Conservation (phyloP, 2,888 invertebrate genomes). For the Synanthedon tipuliformis region DNA sequence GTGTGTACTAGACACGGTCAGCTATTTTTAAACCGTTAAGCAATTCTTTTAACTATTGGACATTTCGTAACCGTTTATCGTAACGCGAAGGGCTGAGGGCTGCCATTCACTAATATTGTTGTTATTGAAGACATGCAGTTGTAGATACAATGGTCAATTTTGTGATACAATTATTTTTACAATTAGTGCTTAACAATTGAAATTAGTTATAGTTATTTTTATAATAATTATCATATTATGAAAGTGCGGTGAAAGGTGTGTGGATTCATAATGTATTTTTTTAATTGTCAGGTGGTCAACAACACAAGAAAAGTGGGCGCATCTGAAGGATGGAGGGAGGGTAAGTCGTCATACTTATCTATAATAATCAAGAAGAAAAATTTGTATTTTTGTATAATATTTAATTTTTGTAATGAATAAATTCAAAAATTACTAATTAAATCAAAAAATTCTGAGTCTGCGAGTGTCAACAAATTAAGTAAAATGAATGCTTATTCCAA, state of each 20-base stretch:
- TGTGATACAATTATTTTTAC: slow-evolving; percentile 4
- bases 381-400: too few species aligned
- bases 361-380: too few species aligned
- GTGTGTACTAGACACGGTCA: background rate
- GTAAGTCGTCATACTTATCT: slow-evolving; percentile 17
- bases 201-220: too few species aligned
- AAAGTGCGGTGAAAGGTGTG: slow-evolving; percentile 26
- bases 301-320: slow-evolving; percentile 73
- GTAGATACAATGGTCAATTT: slow-evolving; percentile 40
- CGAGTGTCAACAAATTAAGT: too few species aligned
- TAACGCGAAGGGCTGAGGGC: slow-evolving; percentile 30
- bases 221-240: too few species aligned
- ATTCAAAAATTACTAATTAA: too few species aligned
- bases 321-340: slow-evolving; percentile 68
- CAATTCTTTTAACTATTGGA: slow-evolving; percentile 33
- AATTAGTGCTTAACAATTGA: slow-evolving; percentile 1
- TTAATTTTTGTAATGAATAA: too few species aligned
- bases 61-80: slow-evolving; percentile 49
- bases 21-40: slow-evolving; percentile 44
- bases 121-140: background rate
- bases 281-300: slow-evolving; percentile 72
- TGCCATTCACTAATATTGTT: slow-evolving; percentile 18
- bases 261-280: slow-evolving; percentile 19
- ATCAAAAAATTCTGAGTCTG: too few species aligned
- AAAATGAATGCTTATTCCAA: too few species aligned